A percentile compares a stretch with the other conserved stretches of the same genome.
Evolutionary conservation across 2,113 vertebrate species (phyloP).

Genomic region (Zapus hudsonius): DNA sequence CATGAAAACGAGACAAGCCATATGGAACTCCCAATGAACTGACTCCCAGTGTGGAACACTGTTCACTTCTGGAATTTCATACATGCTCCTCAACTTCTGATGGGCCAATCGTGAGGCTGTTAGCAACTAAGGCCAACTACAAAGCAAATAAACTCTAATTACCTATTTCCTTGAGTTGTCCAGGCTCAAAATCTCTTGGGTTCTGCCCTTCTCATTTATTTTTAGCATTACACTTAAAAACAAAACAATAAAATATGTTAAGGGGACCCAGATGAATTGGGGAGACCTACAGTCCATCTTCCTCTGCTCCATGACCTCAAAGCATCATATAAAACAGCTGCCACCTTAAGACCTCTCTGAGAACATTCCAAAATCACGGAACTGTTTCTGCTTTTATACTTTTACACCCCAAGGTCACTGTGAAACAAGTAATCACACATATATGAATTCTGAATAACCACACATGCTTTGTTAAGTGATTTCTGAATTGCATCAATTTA

Average conservation of each 20-base stretch:
- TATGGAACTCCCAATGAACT: neutral
- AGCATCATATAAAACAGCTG: neutral
- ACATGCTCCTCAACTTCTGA: neutral
- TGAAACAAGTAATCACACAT: neutral
- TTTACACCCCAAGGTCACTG: neutral
- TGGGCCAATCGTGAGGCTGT: neutral
- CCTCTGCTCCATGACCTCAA: neutral
- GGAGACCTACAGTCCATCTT: neutral
- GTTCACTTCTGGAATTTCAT: slow-evolving; percentile 25
- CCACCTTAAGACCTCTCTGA: neutral
- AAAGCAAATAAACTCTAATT: slow-evolving; percentile 61
- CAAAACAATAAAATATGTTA: slow-evolving; percentile 46
- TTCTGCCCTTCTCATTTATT: slow-evolving; percentile 63
- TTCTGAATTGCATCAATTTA: slow-evolving; percentile 50
- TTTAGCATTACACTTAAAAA: slow-evolving; percentile 52
- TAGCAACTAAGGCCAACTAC: slow-evolving; percentile 13
- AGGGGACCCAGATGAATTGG: slow-evolving; percentile 19
- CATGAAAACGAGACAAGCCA: slow-evolving; percentile 8
- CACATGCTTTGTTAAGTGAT: neutral
- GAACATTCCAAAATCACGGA: neutral
- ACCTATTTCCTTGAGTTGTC: slow-evolving; percentile 61
- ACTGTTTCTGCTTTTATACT: neutral
- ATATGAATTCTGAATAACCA: neutral
- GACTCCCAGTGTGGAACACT: neutral
- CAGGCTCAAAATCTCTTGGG: slow-evolving; percentile 51